Evolutionary conservation across 2,113 vertebrate genomes (phyloP), one percentile per base, ranked within the genome.

Genomic region (Coracopsis vasa): DNA sequence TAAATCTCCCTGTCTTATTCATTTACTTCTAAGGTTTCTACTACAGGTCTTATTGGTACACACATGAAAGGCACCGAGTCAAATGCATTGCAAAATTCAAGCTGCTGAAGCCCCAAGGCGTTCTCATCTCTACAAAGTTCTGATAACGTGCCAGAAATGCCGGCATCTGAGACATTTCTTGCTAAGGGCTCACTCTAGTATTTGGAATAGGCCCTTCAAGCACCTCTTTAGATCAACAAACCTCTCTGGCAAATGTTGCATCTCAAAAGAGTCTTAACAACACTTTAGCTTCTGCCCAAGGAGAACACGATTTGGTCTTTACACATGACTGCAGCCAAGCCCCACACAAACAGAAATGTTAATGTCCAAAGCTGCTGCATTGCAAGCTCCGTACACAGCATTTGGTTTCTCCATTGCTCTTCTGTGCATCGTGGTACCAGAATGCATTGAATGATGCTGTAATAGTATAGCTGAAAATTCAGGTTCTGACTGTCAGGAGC

Each of bases 21-120:
- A 92, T 96, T 92, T 95, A 82, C 86, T 92, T 94, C 86, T 89
- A 70, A 95, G 70, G 53, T 70, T 94, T 91, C 53, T 70, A 18
- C 84, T 85, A 37, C 53, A 80, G 66, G 74, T 82, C 80, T 77
- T 95, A 67, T 44, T 94, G 94, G 69, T 91, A 86, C 53, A 61
- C 18, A 79, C 56, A 78, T 75, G 75, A 94, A 96, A 94, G 86
- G 64, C 80, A 79, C 75, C 4, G 21, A 94, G 71, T 92, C 86
- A 81, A 93, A 91, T 86, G 88, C 69, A 81, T 61, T 70, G 83
- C 88, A 92, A 42, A 95, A 94, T 91, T 91, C 66, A 92, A 94
- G 77, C 80, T 89, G 62, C 51, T 50, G 80, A 70, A 80, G 41
- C 92, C 81, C 69, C 56, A 48, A 71, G 75, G 88, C 92, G 53